Base-by-base conservation (phyloP, 2,888 invertebrate species). In the Merodon equestris region DNA sequence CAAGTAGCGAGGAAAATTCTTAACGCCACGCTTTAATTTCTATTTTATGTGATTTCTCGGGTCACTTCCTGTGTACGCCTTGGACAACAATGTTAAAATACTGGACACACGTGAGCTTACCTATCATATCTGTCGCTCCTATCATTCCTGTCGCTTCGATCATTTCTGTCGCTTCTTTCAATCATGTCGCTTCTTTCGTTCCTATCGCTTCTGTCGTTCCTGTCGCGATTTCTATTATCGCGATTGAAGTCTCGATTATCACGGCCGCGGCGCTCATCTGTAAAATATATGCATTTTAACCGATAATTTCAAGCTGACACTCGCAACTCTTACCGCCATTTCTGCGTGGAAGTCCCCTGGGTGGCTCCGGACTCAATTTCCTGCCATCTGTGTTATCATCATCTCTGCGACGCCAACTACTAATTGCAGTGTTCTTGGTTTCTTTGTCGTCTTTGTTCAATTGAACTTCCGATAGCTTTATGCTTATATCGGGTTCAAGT, bases 361-460 rank as follows among this genome's bases (percentile, higher is more conserved):
- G 7, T 51, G 75, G 83, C 60, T 86, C 86, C 12, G 85, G 85
- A 73, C 86, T 86, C 34, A 73, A 82, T 71, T 87, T 87, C 64
- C 84, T 83, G 15, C 83, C 79, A 18, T 82, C 81, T 19, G 81
- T 82, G 57, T 72, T 81, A 7, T 76, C 79, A 12, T 86, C 86
- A 48, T 84, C 83, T 27, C 82, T 84, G 19, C 84, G 85, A 42
- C 88, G 85, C 87, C 88, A 88, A 81, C 86, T 88, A 58, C 82
- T 83, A 12, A 82, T 82, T 18, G 85, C 83, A 14, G 85, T 82
- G 77, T 85, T 86, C 36, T 84, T 83, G 74, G 84, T 86, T 81
- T 87, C 87, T 67, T 86, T 86, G 81, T 86, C 85, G 48, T 85
- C 85, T 73, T 86, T 87, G 66, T 87, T 87, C 42, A 85, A 81